Conservation (phyloP, 1,140 invertebrate genomes). For the Pachypsylla venusta region DNA sequence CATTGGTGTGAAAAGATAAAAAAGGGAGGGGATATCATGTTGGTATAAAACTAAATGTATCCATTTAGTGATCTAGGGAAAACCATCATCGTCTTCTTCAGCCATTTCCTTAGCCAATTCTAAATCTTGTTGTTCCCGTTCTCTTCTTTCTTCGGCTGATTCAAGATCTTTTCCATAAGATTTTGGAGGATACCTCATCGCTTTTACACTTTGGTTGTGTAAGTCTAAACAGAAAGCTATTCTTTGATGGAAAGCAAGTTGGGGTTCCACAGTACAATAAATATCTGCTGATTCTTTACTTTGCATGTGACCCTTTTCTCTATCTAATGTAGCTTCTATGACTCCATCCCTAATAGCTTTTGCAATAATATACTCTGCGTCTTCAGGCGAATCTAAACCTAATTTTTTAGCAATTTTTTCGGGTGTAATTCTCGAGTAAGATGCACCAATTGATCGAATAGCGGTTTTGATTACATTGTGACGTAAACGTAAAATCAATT, state of each 20-base stretch:
- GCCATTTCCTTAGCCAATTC: slow-evolving; percentile 98
- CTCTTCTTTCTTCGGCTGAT: slow-evolving; percentile 88
- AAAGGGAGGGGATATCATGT: too few species aligned
- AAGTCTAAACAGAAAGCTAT: slow-evolving; percentile 96
- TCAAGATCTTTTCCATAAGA: slow-evolving; percentile 97
- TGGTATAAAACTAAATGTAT: neutral
- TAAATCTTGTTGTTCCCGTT: slow-evolving; percentile 92
- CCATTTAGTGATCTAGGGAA: slow-evolving; percentile 40
- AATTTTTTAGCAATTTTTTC: slow-evolving; percentile 88
- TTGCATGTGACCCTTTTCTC: slow-evolving; percentile 89
- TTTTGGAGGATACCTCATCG: slow-evolving; percentile 98
- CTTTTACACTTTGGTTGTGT: slow-evolving; percentile 95
- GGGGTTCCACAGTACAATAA: slow-evolving; percentile 93
- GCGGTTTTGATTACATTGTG: slow-evolving; percentile 99
- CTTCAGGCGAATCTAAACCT: slow-evolving; percentile 83
- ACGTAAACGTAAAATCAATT: slow-evolving; percentile 78
- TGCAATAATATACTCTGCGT: slow-evolving; percentile 98
- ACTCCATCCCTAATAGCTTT: slow-evolving; percentile 99
- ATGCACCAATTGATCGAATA: slow-evolving; percentile 87
- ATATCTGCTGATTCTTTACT: slow-evolving; percentile 95
- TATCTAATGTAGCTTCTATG: slow-evolving; percentile 92
- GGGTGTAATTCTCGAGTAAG: slow-evolving; percentile 92
- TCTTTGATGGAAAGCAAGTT: slow-evolving; percentile 92
- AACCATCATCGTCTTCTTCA: slow-evolving; percentile 93
- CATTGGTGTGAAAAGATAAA: too few species aligned